These are phyloP conservation scores for Minunthozetes semirufus DNA, from an alignment of 2,888 invertebrate genomes.

Conservation along the genomic window DNA sequence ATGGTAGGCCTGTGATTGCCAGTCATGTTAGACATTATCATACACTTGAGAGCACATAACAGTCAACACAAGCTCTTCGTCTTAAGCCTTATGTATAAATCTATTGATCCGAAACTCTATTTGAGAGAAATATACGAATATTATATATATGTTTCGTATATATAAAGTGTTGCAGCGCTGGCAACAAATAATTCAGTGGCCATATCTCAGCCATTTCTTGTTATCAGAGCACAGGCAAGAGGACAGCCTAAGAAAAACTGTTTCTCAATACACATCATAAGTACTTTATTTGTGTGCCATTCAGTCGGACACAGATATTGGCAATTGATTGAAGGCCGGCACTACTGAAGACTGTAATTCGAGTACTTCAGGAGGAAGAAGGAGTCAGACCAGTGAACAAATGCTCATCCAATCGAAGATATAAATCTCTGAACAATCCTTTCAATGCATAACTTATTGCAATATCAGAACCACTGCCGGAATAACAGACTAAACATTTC, in stretches of 20 bases:
- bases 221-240: too few relatives aligned
- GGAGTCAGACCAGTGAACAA: neutral
- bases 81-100: neutral
- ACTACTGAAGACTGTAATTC: neutral
- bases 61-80: neutral
- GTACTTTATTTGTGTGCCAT: constrained; percentile 12
- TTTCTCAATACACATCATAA: neutral
- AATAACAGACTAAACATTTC: neutral
- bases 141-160: neutral
- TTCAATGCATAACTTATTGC: constrained; percentile 26
- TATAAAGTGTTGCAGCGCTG: neutral
- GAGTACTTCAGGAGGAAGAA: neutral
- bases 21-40: constrained; percentile 4
- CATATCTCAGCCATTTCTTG: neutral
- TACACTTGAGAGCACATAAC: constrained; percentile 27
- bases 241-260: too few relatives aligned
- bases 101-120: constrained; percentile 26
- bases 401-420: neutral
- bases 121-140: neutral
- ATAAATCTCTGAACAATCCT: constrained; percentile 15
- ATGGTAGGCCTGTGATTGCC: neutral
- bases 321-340: neutral
- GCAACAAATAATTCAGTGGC: constrained; percentile 20
- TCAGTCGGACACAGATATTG: neutral
- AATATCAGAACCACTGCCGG: neutral